A percentile compares a stretch with the other conserved stretches of the same genome.
These are phyloP conservation scores for Columbina picui DNA, from an alignment of 2,113 vertebrate genomes.

Conservation along the genomic window DNA sequence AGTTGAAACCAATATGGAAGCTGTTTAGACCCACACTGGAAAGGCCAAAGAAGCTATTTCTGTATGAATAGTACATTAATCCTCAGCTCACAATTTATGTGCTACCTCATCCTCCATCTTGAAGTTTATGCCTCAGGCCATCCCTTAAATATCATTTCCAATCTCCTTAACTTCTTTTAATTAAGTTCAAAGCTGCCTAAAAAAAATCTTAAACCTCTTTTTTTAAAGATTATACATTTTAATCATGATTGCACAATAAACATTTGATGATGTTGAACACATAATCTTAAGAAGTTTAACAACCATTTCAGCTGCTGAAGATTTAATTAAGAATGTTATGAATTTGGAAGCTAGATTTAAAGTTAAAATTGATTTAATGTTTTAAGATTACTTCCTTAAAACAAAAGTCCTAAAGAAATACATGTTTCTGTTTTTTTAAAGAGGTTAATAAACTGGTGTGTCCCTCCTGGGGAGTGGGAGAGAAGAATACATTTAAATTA, in stretches of 20 bases:
- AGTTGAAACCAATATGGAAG: background rate
- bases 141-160: background rate
- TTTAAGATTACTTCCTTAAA: constrained; percentile 4
- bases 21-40: background rate
- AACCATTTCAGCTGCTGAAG: background rate
- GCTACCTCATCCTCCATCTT: background rate
- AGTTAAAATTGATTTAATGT: background rate
- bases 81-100: background rate
- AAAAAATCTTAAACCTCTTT: background rate
- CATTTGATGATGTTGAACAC: background rate
- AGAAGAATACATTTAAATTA: background rate
- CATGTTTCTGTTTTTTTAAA: background rate
- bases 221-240: background rate
- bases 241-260: background rate
- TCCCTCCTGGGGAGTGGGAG: background rate
- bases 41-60: background rate
- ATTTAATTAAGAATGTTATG: background rate
- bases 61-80: background rate
- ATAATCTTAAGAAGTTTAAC: background rate
- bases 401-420: background rate
- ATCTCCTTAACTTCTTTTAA: background rate
- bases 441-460: background rate
- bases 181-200: background rate
- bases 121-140: background rate
- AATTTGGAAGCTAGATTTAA: background rate